Conservation (phyloP, 2,888 invertebrate genomes). For the Drosophila demipolita region DNA sequence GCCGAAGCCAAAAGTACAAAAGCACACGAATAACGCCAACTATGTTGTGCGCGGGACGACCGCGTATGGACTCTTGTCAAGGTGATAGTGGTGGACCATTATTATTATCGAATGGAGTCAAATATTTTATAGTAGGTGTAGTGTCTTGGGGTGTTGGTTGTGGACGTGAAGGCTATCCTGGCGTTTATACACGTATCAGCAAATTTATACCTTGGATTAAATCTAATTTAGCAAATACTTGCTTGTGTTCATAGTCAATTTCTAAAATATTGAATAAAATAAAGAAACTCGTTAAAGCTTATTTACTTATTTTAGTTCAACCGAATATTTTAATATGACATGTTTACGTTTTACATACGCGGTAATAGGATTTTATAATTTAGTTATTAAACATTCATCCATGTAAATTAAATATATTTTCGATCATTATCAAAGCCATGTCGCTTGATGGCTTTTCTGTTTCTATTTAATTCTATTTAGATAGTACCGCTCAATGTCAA, state of each 20-base stretch:
- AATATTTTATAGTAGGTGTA: slow-evolving; percentile 92
- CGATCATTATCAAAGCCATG: not conserved
- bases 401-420: not conserved
- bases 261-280: slow-evolving; percentile 2
- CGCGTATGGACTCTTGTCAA: slow-evolving; percentile 93
- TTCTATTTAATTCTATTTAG: not conserved
- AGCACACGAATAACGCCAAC: slow-evolving; percentile 92
- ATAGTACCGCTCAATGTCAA: not conserved
- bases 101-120: slow-evolving; percentile 90
- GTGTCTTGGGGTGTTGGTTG: slow-evolving; percentile 93
- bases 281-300: slow-evolving; percentile 3
- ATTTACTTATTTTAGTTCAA: not conserved
- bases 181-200: slow-evolving; percentile 86
- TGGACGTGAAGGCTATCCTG: slow-evolving; percentile 86
- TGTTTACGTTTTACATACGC: not conserved
- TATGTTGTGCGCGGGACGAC: slow-evolving; percentile 94
- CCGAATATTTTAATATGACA: not conserved
- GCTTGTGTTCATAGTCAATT: slow-evolving; percentile 87
- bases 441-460: not conserved
- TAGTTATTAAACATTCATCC: not conserved
- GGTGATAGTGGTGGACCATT: slow-evolving; percentile 95
- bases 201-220: slow-evolving; percentile 89
- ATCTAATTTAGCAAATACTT: slow-evolving; percentile 90
- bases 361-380: not conserved
- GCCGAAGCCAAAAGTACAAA: slow-evolving; percentile 93